Evolutionary conservation across 2,888 invertebrate genomes (phyloP).

Genomic region (Dryococelus australis): DNA sequence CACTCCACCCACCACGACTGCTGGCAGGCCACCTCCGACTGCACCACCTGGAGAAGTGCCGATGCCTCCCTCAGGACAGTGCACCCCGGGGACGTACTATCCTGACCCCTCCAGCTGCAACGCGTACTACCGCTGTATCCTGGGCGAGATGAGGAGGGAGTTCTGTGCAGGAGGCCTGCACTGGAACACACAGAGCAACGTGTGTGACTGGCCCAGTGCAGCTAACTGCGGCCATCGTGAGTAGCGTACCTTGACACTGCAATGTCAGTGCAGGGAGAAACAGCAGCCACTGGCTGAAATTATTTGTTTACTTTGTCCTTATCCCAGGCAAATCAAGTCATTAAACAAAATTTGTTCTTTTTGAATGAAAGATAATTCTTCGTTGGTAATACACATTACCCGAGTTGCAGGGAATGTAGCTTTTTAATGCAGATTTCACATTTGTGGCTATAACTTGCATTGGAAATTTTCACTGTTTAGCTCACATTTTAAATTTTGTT

Average conservation of each 20-base stretch:
- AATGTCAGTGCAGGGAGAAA: too few species aligned
- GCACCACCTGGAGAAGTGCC: slow-evolving; percentile 58
- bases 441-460: too few species aligned
- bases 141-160: slow-evolving; percentile 74
- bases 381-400: too few species aligned
- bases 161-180: slow-evolving; percentile 82
- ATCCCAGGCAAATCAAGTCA: too few species aligned
- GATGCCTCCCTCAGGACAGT: slow-evolving; percentile 62
- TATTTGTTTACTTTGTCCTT: too few species aligned
- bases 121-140: slow-evolving; percentile 78
- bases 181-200: slow-evolving; percentile 72
- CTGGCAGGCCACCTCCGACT: slow-evolving; percentile 47
- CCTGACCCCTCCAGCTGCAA: slow-evolving; percentile 75
- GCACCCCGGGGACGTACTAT: slow-evolving; percentile 60
- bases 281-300: too few species aligned
- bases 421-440: too few species aligned
- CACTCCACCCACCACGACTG: slow-evolving; percentile 50
- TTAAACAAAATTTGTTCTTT: too few species aligned
- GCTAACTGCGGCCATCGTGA: slow-evolving; percentile 68
- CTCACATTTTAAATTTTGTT: too few species aligned
- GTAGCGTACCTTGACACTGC: slow-evolving; percentile 4
- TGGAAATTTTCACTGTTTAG: too few species aligned
- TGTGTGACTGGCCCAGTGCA: slow-evolving; percentile 83
- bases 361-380: too few species aligned
- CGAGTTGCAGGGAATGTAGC: too few species aligned